Evolutionary conservation across 2,113 vertebrate genomes (phyloP).

Genomic region (Pyxicephalus adspersus): DNA sequence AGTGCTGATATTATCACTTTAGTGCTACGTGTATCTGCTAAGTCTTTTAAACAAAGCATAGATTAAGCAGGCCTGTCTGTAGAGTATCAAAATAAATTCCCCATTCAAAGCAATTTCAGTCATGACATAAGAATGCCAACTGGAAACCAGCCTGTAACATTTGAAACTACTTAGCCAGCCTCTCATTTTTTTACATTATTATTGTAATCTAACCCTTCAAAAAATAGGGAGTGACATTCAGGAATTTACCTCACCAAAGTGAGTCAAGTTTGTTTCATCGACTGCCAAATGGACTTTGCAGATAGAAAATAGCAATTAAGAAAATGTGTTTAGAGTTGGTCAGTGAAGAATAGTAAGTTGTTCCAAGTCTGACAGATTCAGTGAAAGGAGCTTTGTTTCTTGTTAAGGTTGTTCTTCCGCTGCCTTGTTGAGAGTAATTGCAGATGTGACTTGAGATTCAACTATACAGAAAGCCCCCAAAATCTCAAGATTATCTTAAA

Average conservation of each 20-base stretch:
- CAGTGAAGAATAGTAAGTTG: background rate
- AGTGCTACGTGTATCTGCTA: slow-evolving; percentile 24
- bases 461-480: slow-evolving; percentile 43
- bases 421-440: slow-evolving; percentile 49
- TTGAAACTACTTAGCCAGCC: slow-evolving; percentile 40
- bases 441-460: background rate
- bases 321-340: slow-evolving; percentile 1
- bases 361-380: background rate
- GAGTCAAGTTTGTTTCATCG: slow-evolving; percentile 12
- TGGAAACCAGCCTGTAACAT: slow-evolving; percentile 44
- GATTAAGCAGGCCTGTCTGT: slow-evolving; percentile 40
- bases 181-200: slow-evolving; percentile 43
- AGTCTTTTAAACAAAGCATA: slow-evolving; percentile 45
- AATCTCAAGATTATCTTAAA: slow-evolving; percentile 51
- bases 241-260: background rate
- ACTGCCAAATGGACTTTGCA: slow-evolving; percentile 53
- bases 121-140: slow-evolving; percentile 47
- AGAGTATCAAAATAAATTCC: slow-evolving; percentile 46
- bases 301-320: slow-evolving; percentile 41
- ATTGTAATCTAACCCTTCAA: slow-evolving; percentile 47
- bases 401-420: slow-evolving; percentile 23
- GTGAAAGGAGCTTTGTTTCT: slow-evolving; percentile 13
- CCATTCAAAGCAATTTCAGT: slow-evolving; percentile 37
- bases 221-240: slow-evolving; percentile 51
- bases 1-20: slow-evolving; percentile 12